Evolutionary conservation across 2,797 vertebrate genomes (phyloP).

Genomic region (Nannoperca obscura): DNA sequence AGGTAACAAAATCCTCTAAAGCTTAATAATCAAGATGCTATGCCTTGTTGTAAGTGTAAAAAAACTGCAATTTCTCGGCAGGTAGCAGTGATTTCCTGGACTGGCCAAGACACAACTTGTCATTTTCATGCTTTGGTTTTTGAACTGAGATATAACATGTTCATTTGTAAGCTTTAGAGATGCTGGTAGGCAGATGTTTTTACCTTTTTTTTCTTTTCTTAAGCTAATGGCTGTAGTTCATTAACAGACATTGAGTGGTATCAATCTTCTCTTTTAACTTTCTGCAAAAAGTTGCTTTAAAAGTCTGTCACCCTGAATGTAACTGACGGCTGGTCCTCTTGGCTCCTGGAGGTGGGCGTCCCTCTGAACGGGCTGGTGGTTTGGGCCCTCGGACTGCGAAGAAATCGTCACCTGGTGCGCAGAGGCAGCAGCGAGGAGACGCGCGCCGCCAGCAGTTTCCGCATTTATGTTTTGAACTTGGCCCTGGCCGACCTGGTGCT

Average conservation of each 20-base stretch:
- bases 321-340: slow-evolving; percentile 5
- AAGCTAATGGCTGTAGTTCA: neutral
- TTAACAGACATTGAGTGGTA: neutral
- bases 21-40: neutral
- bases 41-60: neutral
- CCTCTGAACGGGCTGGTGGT: slow-evolving; percentile 84
- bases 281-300: neutral
- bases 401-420: slow-evolving; percentile 53
- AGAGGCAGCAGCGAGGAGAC: slow-evolving; percentile 71
- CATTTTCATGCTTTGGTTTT: neutral
- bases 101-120: neutral
- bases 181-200: too few relatives aligned
- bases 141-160: neutral
- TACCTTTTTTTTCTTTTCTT: too few relatives aligned
- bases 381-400: slow-evolving; percentile 79
- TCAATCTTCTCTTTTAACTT: neutral
- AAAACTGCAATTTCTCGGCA: neutral
- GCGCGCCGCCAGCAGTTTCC: slow-evolving; percentile 82
- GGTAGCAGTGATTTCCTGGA: neutral
- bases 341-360: slow-evolving; percentile 74
- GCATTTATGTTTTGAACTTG: slow-evolving; percentile 85
- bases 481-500: slow-evolving; percentile 85
- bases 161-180: neutral
- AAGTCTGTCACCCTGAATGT: neutral
- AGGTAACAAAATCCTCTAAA: neutral